phyloP scores from a whole-genome alignment of 2,113 vertebrate genomes.

The Gambusia affinis region DNA sequence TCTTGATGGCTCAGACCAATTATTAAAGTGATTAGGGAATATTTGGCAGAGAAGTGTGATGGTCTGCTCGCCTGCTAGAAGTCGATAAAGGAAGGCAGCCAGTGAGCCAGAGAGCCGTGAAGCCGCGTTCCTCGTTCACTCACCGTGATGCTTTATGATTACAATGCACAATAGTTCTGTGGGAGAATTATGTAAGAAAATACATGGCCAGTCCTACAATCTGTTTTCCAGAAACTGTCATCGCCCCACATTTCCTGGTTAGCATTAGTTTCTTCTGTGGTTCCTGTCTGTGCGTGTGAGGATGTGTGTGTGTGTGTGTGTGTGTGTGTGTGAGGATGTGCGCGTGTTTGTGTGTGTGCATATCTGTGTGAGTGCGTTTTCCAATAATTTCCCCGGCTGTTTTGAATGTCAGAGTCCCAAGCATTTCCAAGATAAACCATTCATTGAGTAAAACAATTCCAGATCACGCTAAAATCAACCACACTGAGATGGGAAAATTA shows the following conservation, averaged over 20 bases:
- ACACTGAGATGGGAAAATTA: conserved; percentile 70
- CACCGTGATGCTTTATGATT: conserved; percentile 16
- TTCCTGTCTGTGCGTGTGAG: conserved; percentile 29
- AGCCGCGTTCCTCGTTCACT: conserved; percentile 31
- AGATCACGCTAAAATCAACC: conserved; percentile 64
- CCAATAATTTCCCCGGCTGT: conserved; percentile 42
- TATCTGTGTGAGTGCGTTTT: conserved; percentile 16
- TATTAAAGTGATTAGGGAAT: conserved; percentile 63
- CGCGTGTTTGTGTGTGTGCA: conserved; percentile 12
- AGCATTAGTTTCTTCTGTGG: conserved; percentile 51
- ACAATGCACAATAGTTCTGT: conserved; percentile 55
- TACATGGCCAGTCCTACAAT: conserved; percentile 54
- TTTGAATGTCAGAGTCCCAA: conserved; percentile 52
- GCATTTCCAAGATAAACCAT: conserved; percentile 66
- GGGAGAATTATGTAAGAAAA: conserved; percentile 63
- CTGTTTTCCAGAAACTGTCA: conserved; percentile 68
- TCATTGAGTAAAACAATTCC: conserved; percentile 65
- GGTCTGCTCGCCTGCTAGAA: conserved; percentile 42
- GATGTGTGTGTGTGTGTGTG: conserved; percentile 23
- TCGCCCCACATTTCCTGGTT: conserved; percentile 65
- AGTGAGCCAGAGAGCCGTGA: conserved; percentile 35
- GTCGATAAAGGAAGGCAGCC: conserved; percentile 44
- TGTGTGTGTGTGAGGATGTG: conserved; percentile 26
- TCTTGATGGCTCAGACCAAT: conserved; percentile 62
- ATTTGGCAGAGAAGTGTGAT: conserved; percentile 51